Base-by-base conservation (phyloP, 2,113 vertebrate genomes). In the Chaenogobius annularis region DNA sequence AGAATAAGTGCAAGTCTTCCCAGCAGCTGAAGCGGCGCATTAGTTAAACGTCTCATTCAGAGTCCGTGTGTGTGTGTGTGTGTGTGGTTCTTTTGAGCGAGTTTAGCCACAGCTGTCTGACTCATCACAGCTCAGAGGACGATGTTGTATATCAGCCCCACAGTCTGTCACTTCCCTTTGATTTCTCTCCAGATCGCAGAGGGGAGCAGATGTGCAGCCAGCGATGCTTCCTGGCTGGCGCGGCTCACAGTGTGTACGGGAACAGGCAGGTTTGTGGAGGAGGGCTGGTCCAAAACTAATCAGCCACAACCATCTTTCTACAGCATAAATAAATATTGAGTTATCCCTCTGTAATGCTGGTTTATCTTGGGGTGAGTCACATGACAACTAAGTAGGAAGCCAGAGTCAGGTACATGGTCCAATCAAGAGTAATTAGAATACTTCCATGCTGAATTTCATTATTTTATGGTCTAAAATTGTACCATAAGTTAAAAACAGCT, bases 151-250 rank as follows among this genome's bases (percentile, higher is more conserved):
- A 80, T 85, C 84, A 79, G 81, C 74, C 83, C 54, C 79, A 22
- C 74, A 68, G 85, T 85, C 78, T 56, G 74, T 83, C 83, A 83
- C 37, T 37, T 81, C 73, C 66, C 89, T 90, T 88, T 91, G 82
- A 92, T 89, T 85, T 23, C 70, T 1, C 70, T 87, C 90, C 89
- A 89, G 73, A 77, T 59, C 72, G 80, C 79, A 20, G 44, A 48
- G 81, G 80, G 69, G 0, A 72, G 70, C 83, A 88, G 84, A 87
- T 85, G 83, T 87, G 81, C 44, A 73, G 84, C 69, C 31, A 63
- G 67, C 68, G 79, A 84, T 80, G 87, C 88, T 90, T 92, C 90
- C 91, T 88, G 87, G 87, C 87, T 90, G 87, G 88, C 86, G 35
- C 0, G 0, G 69, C 40, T 72, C 58, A 59, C 46, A 64, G 63